These are phyloP conservation scores for Deilephila porcellus DNA, from an alignment of 2,888 invertebrate genomes.

Conservation along the genomic window DNA sequence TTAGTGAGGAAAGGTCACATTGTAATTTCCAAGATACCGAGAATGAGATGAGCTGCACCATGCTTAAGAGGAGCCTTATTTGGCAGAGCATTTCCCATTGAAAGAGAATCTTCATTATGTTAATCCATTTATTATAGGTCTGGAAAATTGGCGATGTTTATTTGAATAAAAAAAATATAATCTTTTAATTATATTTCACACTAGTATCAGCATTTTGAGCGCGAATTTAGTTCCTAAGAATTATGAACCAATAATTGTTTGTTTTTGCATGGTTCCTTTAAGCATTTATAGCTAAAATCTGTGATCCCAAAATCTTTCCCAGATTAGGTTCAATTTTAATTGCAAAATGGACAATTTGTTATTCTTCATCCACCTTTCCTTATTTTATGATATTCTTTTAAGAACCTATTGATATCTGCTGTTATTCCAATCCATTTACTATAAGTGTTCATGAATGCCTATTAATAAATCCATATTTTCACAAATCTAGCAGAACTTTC, in stretches of 20 bases:
- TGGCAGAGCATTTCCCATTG: neutral
- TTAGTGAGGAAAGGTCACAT: neutral
- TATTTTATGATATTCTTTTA: neutral
- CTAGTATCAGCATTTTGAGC: too few relatives aligned
- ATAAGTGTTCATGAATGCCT: neutral
- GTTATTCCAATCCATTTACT: neutral
- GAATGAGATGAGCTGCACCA: neutral
- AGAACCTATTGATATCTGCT: neutral
- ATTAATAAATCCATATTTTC: slow-evolving; percentile 11
- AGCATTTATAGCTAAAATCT: neutral
- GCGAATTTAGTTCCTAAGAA: too few relatives aligned
- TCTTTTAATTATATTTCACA: too few relatives aligned
- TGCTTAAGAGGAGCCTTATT: neutral
- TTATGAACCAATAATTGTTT: too few relatives aligned
- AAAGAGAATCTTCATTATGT: too few relatives aligned
- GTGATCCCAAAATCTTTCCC: neutral
- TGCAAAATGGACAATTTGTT: neutral
- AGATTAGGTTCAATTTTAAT: neutral
- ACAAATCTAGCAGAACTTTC: slow-evolving; percentile 8
- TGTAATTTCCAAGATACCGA: neutral
- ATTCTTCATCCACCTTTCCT: neutral
- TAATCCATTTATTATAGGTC: too few relatives aligned
- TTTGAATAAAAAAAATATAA: too few relatives aligned
- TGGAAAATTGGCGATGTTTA: too few relatives aligned
- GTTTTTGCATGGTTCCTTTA: too few relatives aligned